phyloP scores from a whole-genome alignment of 2,888 invertebrate species.

The Strigamia maritima region DNA sequence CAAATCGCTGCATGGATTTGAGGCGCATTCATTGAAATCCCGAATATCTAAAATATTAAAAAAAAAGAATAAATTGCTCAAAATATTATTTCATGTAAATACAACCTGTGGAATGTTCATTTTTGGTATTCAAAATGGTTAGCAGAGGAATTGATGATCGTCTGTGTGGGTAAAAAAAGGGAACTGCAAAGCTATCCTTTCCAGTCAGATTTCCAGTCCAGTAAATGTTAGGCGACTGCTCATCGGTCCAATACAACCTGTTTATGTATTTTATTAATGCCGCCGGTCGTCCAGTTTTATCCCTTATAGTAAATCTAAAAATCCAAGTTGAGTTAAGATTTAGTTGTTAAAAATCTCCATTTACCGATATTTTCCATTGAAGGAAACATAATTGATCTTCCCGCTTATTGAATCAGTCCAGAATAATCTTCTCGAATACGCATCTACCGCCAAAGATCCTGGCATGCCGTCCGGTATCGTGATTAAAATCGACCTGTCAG shows the following conservation, averaged over 20 bases:
- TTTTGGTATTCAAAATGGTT: background rate
- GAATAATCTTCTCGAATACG: constrained; percentile 41
- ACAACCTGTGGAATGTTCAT: background rate
- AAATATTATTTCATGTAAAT: background rate
- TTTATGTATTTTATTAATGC: constrained; percentile 43
- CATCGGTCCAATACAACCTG: constrained; percentile 44
- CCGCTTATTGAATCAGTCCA: constrained; percentile 44
- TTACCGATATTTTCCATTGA: constrained; percentile 40
- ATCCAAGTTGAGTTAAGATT: background rate
- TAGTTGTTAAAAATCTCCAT: background rate
- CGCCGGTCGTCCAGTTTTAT: constrained; percentile 40
- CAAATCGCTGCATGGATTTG: constrained; percentile 37
- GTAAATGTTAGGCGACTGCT: background rate
- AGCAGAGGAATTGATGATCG: constrained; percentile 8
- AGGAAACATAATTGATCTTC: constrained; percentile 40
- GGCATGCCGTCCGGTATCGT: constrained; percentile 38
- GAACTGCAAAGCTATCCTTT: background rate
- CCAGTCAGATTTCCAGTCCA: constrained; percentile 1
- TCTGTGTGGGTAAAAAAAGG: background rate
- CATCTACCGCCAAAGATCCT: constrained; percentile 42
- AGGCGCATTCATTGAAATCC: constrained; percentile 28
- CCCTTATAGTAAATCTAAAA: background rate
- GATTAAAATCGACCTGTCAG: constrained; percentile 51
- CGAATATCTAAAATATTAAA: background rate
- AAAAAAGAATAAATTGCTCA: background rate